Percentiles rank a stretch among this genome's conserved stretches.
Conservation (phyloP, 1,140 invertebrate genomes). For the Lycorma delicatula region DNA sequence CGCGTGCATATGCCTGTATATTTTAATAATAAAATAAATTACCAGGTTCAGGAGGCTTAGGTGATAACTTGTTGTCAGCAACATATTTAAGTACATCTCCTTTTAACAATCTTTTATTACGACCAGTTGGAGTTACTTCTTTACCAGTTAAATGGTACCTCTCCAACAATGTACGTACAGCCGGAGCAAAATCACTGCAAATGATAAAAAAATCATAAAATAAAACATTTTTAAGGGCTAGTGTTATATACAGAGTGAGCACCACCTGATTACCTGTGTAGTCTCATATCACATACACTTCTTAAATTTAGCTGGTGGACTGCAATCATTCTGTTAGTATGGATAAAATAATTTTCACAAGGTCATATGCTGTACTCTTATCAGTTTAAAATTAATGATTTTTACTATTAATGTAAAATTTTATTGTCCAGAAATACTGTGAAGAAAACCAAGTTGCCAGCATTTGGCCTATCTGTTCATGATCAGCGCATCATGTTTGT, state of each 20-base stretch:
- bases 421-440: no score
- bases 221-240: no score
- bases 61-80: slow-evolving; percentile 44
- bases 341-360: no score
- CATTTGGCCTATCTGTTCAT: no score
- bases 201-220: slow-evolving; percentile 14
- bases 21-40: neutral
- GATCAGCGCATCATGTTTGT: no score
- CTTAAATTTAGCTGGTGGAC: no score
- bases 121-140: slow-evolving; percentile 47
- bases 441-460: no score
- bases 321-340: no score
- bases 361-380: no score
- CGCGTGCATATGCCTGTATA: neutral
- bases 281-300: no score
- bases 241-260: neutral
- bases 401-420: no score
- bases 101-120: slow-evolving; percentile 51
- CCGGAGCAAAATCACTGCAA: slow-evolving; percentile 46
- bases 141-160: slow-evolving; percentile 47
- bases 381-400: no score
- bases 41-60: slow-evolving; percentile 38
- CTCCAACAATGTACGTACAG: slow-evolving; percentile 50
- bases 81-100: slow-evolving; percentile 53
- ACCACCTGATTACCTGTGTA: neutral